phyloP scores from a whole-genome alignment of 2,888 invertebrate species.

The Tachina fera region DNA sequence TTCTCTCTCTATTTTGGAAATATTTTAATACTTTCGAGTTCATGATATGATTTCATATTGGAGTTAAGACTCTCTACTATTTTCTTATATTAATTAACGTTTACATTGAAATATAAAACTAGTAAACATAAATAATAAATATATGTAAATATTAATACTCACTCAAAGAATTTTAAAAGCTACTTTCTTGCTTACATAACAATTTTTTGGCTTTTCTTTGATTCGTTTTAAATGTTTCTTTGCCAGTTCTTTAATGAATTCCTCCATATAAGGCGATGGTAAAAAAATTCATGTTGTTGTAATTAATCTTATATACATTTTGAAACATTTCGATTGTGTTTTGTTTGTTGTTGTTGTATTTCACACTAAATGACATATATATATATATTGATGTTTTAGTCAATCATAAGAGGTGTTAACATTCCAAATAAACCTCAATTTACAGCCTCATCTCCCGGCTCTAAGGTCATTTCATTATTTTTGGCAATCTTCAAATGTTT shows the following conservation, averaged over 20 bases:
- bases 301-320: constrained; percentile 30
- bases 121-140: constrained; percentile 1
- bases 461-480: constrained; percentile 73
- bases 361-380: constrained; percentile 13
- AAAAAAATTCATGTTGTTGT: constrained; percentile 12
- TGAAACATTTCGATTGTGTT: neutral
- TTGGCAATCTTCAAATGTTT: constrained; percentile 73
- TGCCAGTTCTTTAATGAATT: constrained; percentile 23
- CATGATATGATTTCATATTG: constrained; percentile 10
- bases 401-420: neutral
- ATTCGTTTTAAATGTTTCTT: neutral
- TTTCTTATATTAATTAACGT: neutral
- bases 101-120: neutral
- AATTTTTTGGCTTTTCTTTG: neutral
- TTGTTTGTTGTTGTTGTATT: neutral
- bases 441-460: constrained; percentile 75
- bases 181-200: neutral
- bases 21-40: constrained; percentile 5
- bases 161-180: constrained; percentile 29
- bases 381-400: neutral
- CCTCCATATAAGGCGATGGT: neutral
- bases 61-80: neutral
- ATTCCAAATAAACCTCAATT: constrained; percentile 50
- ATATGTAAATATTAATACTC: constrained; percentile 41
- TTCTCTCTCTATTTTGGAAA: neutral